Percentiles rank a stretch among this genome's conserved stretches.
Conservation (phyloP, 2,888 invertebrate genomes). For the Salpingus planirostris region DNA sequence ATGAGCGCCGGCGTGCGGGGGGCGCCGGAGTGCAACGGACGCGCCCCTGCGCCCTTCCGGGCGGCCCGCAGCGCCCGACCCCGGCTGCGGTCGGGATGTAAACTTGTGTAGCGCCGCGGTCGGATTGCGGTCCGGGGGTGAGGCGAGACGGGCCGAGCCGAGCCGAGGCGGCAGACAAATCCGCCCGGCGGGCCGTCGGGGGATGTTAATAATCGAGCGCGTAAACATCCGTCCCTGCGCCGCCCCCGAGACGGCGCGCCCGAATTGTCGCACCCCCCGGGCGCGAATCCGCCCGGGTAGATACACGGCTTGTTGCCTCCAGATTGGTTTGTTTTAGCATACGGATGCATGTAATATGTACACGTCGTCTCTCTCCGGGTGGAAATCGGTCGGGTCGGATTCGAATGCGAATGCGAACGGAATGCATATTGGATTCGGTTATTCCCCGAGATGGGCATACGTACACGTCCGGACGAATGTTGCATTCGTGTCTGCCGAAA, state of each 20-base stretch:
- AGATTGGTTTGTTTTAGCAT: conserved; percentile 39
- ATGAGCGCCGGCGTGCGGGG: too few species aligned
- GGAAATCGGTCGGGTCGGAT: conserved; percentile 29
- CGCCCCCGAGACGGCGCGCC: conserved; percentile 10
- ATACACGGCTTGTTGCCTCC: conserved; percentile 33
- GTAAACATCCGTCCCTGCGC: conserved; percentile 24
- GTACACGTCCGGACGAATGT: too few species aligned
- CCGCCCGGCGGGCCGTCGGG: conserved; percentile 26
- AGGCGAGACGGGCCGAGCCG: conserved; percentile 28
- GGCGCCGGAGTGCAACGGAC: conserved; percentile 17
- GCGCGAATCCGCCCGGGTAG: conserved; percentile 16
- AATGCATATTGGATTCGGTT: conserved; percentile 23
- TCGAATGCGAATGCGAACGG: conserved; percentile 27
- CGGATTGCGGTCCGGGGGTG: conserved; percentile 27
- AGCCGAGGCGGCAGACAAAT: conserved; percentile 22
- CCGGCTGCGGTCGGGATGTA: conserved; percentile 36
- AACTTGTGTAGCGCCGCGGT: conserved; percentile 39
- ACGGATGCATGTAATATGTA: conserved; percentile 38
- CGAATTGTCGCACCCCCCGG: conserved; percentile 1
- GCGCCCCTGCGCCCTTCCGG: conserved; percentile 21
- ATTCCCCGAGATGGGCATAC: conserved; percentile 9
- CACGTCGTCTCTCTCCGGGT: conserved; percentile 30
- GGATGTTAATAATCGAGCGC: conserved; percentile 32
- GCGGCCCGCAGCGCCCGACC: conserved; percentile 33
- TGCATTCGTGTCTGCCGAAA: too few species aligned